Evolutionary conservation across 2,888 invertebrate genomes (phyloP).

Genomic region (Zhengitettix transpicula): DNA sequence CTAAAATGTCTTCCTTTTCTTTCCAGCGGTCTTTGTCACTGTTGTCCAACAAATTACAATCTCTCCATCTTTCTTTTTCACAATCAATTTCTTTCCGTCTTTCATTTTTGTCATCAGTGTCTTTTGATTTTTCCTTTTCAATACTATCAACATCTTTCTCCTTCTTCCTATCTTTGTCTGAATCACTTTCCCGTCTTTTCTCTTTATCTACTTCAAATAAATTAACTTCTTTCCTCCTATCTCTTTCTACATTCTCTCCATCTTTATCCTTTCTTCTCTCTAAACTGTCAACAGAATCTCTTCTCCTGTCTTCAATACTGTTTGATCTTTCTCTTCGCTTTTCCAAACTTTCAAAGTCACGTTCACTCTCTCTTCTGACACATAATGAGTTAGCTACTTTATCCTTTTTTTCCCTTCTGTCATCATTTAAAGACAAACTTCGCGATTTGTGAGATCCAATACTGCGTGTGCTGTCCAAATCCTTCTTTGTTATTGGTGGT

Average conservation of each 20-base stretch:
- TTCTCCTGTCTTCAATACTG: constrained; percentile 15
- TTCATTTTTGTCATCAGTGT: constrained; percentile 1
- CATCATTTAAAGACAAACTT: constrained; percentile 1
- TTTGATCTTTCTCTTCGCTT: constrained; percentile 13
- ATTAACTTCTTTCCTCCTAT: constrained; percentile 14
- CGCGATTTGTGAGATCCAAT: constrained; percentile 1
- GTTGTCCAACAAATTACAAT: constrained; percentile 9
- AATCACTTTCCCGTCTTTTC: constrained; percentile 20
- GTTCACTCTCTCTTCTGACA: constrained; percentile 21
- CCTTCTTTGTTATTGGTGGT: too few relatives aligned
- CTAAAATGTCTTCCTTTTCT: constrained; percentile 7
- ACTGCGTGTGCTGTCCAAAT: too few relatives aligned
- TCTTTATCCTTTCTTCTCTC: constrained; percentile 16
- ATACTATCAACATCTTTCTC: constrained; percentile 9
- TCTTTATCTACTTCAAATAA: constrained; percentile 14
- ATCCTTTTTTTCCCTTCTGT: constrained; percentile 8
- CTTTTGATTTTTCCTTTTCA: neutral
- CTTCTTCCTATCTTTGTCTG: constrained; percentile 16
- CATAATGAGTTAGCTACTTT: constrained; percentile 3
- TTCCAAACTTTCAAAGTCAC: constrained; percentile 17
- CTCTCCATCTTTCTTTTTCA: constrained; percentile 9
- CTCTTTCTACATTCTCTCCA: constrained; percentile 19
- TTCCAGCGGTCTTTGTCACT: constrained; percentile 8
- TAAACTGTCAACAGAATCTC: constrained; percentile 14
- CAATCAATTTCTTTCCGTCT: constrained; percentile 9